phyloP scores from a whole-genome alignment of 1,140 invertebrate species.

The Hetaerina americana region DNA sequence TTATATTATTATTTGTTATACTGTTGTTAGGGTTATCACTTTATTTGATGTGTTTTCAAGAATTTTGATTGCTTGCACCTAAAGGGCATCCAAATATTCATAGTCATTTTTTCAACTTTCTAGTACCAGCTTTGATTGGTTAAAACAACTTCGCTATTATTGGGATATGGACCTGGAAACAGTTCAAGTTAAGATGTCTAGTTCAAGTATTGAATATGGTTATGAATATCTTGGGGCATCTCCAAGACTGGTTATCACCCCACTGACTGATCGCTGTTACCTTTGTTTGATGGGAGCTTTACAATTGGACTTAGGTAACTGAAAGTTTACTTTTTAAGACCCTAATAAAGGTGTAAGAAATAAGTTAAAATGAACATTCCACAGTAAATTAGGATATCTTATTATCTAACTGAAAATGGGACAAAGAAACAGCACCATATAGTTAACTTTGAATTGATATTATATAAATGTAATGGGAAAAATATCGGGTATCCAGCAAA shows the following conservation, averaged over 20 bases:
- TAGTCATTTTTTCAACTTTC: conserved; percentile 13
- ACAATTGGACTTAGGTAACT: conserved; percentile 58
- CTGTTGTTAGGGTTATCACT: too few species aligned
- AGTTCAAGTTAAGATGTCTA: conserved; percentile 64
- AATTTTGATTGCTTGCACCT: conserved; percentile 4
- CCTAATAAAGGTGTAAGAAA: neutral
- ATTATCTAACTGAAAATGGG: too few species aligned
- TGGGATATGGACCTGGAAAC: conserved; percentile 67
- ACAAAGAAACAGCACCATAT: too few species aligned
- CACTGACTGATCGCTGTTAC: conserved; percentile 71
- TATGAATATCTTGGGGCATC: conserved; percentile 87
- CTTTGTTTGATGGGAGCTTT: conserved; percentile 77
- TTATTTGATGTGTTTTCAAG: too few species aligned
- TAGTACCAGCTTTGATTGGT: conserved; percentile 70
- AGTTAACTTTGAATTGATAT: too few species aligned
- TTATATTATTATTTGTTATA: too few species aligned
- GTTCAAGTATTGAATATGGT: conserved; percentile 65
- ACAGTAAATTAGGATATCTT: too few species aligned
- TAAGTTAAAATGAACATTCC: too few species aligned
- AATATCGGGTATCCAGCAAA: too few species aligned
- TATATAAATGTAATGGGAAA: too few species aligned
- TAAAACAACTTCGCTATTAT: conserved; percentile 83
- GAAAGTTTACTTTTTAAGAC: conserved; percentile 3
- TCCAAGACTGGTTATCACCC: conserved; percentile 65
- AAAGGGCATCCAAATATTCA: too few species aligned